phyloP scores from a whole-genome alignment of 2,797 vertebrate genomes.

The Scyliorhinus canicula region DNA sequence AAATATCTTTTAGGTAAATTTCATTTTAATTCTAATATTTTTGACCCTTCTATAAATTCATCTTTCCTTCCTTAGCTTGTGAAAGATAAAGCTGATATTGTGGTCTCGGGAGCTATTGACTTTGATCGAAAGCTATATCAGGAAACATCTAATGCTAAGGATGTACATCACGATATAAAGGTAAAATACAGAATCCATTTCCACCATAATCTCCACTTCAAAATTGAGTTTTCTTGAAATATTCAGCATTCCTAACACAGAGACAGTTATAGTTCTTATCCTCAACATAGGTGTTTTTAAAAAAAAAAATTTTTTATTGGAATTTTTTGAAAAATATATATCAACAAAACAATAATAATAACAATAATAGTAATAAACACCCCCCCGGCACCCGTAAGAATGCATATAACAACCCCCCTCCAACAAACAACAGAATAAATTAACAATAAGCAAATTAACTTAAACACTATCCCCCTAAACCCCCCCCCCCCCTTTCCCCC shows the following conservation, averaged over 20 bases:
- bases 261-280: background rate
- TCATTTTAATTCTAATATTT: background rate
- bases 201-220: background rate
- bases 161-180: background rate
- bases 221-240: background rate
- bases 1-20: background rate
- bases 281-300: too few relatives aligned
- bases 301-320: too few relatives aligned
- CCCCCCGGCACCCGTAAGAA: too few relatives aligned
- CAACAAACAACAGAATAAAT: too few relatives aligned
- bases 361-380: too few relatives aligned
- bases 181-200: slow-evolving; percentile 4
- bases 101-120: background rate
- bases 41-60: background rate
- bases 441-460: too few relatives aligned
- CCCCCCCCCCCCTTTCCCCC: too few relatives aligned
- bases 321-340: too few relatives aligned
- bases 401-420: too few relatives aligned
- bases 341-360: too few relatives aligned
- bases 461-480: too few relatives aligned
- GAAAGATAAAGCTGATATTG: background rate
- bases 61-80: background rate
- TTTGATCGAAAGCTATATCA: background rate
- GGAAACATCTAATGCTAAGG: background rate
- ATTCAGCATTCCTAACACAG: background rate